Evolutionary conservation across 2,113 vertebrate species (phyloP).

Genomic region (Macrotus californicus): DNA sequence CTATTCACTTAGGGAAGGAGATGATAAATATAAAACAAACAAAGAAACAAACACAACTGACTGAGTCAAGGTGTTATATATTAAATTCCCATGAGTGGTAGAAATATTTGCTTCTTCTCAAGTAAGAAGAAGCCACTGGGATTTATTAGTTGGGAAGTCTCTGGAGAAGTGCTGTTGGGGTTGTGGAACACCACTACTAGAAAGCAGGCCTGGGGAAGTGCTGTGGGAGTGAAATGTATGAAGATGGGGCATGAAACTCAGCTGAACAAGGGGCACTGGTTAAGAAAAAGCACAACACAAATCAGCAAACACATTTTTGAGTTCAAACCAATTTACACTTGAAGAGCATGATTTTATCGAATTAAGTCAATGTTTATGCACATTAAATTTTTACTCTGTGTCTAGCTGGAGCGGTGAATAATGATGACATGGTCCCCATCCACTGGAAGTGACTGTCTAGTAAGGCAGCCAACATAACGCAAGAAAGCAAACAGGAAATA

Average conservation of each 20-base stretch:
- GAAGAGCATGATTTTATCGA: not conserved
- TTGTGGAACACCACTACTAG: not conserved
- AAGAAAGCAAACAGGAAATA: not conserved
- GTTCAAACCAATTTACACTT: not conserved
- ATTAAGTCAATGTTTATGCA: not conserved
- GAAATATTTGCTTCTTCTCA: not conserved
- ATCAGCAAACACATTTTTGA: not conserved
- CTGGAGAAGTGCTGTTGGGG: not conserved
- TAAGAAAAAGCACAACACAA: not conserved
- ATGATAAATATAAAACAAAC: not conserved
- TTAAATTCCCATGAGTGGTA: not conserved
- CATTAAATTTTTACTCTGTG: not conserved
- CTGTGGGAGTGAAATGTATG: not conserved
- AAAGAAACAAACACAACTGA: not conserved
- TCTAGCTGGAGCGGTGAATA: not conserved
- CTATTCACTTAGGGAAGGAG: not conserved
- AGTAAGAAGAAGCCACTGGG: not conserved
- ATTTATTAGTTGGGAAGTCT: not conserved
- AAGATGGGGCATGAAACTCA: not conserved
- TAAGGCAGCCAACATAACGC: not conserved
- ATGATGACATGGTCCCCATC: not conserved
- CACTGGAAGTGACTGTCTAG: not conserved
- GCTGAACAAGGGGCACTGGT: not conserved
- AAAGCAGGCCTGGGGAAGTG: not conserved
- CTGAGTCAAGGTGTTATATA: not conserved